A percentile compares a stretch with the other conserved stretches of the same genome.
These are phyloP conservation scores for Nudaria mundana DNA, from an alignment of 2,888 invertebrate species.

Conservation along the genomic window DNA sequence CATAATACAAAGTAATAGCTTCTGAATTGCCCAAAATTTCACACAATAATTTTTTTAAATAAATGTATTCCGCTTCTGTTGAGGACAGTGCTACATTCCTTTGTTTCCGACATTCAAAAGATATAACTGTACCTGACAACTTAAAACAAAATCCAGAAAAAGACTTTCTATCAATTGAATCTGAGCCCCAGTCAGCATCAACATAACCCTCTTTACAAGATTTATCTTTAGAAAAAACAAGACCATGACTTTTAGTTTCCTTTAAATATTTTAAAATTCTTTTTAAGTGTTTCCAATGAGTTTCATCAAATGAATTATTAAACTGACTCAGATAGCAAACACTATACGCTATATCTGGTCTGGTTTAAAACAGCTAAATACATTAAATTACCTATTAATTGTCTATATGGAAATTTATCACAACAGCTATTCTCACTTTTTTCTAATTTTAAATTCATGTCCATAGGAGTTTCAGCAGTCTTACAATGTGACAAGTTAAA, in stretches of 20 bases:
- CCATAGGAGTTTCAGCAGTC: constrained; percentile 10
- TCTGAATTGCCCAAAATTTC: neutral
- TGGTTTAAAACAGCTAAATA: constrained; percentile 3
- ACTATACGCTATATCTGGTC: constrained; percentile 3
- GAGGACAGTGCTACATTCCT: no score
- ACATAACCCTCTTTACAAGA: neutral
- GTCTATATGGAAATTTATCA: no score
- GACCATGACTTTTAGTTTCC: neutral
- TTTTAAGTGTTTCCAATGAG: neutral
- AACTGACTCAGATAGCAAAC: no score
- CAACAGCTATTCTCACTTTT: neutral
- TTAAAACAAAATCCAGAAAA: no score
- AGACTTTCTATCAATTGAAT: no score
- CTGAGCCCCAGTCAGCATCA: no score
- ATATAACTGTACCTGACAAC: no score
- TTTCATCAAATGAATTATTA: neutral
- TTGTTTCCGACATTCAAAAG: no score
- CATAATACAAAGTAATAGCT: constrained; percentile 1
- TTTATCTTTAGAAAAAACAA: neutral
- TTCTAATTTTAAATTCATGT: constrained; percentile 9
- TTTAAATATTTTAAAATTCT: neutral
- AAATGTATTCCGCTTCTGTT: no score
- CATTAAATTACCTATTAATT: no score
- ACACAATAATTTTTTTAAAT: neutral
- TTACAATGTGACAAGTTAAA: constrained; percentile 11